A percentile compares a stretch with the other conserved stretches of the same genome.
Evolutionary conservation across 2,113 vertebrate genomes (phyloP).

Genomic region (Coturnix japonica): DNA sequence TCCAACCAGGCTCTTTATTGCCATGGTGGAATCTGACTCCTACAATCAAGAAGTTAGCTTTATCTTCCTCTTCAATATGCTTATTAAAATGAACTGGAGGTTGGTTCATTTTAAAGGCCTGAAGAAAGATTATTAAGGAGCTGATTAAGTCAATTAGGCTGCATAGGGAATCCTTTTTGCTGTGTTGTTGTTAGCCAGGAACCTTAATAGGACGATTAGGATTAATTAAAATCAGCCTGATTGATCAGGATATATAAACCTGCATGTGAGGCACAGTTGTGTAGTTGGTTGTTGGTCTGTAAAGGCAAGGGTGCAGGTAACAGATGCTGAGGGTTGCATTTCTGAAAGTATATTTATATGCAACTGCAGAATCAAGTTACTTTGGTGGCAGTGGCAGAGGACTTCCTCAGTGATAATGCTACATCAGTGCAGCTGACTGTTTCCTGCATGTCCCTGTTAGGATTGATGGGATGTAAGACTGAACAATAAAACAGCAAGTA

Average conservation of each 20-base stretch:
- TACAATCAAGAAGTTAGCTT: background rate
- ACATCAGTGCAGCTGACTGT: background rate
- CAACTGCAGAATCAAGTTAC: background rate
- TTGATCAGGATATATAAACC: conserved; percentile 64
- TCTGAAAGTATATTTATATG: background rate
- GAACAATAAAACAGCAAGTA: background rate
- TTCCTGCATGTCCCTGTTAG: background rate
- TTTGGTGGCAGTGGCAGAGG: background rate
- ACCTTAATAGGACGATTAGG: conserved; percentile 68
- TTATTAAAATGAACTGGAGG: conserved; percentile 63
- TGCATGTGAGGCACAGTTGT: background rate
- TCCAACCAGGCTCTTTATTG: background rate
- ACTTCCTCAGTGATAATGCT: background rate
- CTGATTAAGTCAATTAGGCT: conserved; percentile 70
- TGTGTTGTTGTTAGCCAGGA: conserved; percentile 60
- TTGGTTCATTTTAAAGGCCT: conserved; percentile 56
- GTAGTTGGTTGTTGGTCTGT: background rate
- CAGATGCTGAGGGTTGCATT: background rate
- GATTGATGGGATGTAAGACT: background rate
- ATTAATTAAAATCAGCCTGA: conserved; percentile 74
- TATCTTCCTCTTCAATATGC: conserved; percentile 20
- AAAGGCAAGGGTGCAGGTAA: background rate
- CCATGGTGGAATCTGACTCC: conserved; percentile 15
- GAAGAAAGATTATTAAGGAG: conserved; percentile 67
- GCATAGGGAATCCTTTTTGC: conserved; percentile 58